Conservation (phyloP, 2,113 vertebrate species). For the Struthio camelus region DNA sequence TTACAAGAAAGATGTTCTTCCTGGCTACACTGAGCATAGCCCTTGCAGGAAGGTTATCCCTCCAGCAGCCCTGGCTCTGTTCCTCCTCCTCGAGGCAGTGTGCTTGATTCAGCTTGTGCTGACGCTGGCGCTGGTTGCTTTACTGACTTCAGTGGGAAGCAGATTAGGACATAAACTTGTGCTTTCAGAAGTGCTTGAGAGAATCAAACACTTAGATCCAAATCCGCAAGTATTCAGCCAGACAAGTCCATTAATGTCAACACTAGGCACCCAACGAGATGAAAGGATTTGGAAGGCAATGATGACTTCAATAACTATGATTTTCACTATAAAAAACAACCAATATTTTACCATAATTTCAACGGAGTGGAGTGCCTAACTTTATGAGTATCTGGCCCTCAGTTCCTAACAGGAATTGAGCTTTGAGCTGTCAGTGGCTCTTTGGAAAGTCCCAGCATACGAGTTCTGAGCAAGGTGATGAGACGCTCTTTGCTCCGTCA, state of each 20-base stretch:
- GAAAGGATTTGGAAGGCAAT: not conserved
- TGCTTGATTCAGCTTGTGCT: not conserved
- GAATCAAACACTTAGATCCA: not conserved
- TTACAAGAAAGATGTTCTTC: no score
- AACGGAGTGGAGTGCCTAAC: not conserved
- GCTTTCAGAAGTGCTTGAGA: no score
- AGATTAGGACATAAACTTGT: not conserved
- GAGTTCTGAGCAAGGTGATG: not conserved
- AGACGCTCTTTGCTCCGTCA: not conserved
- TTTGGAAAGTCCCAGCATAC: not conserved
- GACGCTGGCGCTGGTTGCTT: no score
- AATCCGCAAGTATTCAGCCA: not conserved
- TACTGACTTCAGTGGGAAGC: not conserved
- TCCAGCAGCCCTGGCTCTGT: no score
- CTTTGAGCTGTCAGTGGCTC: not conserved
- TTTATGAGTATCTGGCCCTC: rapidly evolving
- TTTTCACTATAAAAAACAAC: not conserved
- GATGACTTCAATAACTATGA: not conserved
- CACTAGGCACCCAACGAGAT: rapidly evolving
- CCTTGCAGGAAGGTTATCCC: no score
- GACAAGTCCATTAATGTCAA: not conserved
- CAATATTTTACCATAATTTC: not conserved
- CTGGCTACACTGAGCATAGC: no score
- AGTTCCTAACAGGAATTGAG: not conserved
- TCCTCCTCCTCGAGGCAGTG: no score